Base-by-base conservation (phyloP, 92 coral and sea anemone species). In the Bergia puertoricense region DNA sequence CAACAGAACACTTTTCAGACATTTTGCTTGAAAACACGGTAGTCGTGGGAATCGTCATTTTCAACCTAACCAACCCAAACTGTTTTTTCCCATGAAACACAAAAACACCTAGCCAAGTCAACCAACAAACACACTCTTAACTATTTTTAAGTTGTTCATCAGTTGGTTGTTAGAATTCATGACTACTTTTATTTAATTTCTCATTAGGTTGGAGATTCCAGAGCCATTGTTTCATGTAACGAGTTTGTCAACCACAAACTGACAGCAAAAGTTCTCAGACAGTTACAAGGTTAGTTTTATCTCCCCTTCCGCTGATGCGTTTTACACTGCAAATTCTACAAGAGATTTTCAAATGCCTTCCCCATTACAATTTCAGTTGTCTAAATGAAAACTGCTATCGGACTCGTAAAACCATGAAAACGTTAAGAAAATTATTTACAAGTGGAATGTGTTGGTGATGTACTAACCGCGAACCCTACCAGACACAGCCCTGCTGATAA, bases 231-330 rank as follows among this genome's bases (percentile, higher is more conserved):
- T 78, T 92, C 98, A 20, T 93, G 89, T n/a, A 90, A 41, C 80
- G 98, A 97, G 77, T 97, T 95, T 79, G 93, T 94, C 71, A 97
- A 94, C 87, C 91, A 95, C 80, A 97, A 97, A 79, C 91, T 97
- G 23, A 92, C 99, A 40, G 99, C 99, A 30, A 97, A 97, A 89
- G 92, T 96, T 23, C 90, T 94, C 10, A 85, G 99, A 72, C 99
- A 97, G 80, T 91, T 97, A 18, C 99, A 97, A 93, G 99, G 99
- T 97, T 46, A 74, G 89, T 36, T 16, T 13, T 62, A 50, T 15
- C 71, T 30, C 67, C 22, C 2, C 67, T 10, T 16, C 81, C 11
- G 3, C 75, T 48, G 67, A n/a, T 41, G 44, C 13, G 37, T 86
- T 40, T 87, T 20, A 22, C 30, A 16, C 23, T 62, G 69, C 30